phyloP scores from a whole-genome alignment of 2,888 invertebrate species.

The Uloborus plumipes region DNA sequence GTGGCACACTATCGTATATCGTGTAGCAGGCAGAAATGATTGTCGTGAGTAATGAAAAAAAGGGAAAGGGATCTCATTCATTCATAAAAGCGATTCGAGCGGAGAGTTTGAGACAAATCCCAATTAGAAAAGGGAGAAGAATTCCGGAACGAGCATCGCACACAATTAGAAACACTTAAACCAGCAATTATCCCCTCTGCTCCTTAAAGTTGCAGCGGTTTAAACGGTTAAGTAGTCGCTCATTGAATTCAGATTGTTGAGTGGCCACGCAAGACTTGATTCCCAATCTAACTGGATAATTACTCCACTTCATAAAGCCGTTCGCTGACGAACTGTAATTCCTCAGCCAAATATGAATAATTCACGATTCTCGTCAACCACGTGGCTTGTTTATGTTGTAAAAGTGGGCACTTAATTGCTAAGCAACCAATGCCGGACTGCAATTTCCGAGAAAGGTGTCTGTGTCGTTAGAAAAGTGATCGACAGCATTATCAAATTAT shows the following conservation, averaged over 20 bases:
- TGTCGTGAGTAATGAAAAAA: no score
- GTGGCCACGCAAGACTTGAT: conserved; percentile 35
- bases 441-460: conserved; percentile 13
- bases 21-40: no score
- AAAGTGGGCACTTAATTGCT: conserved; percentile 40
- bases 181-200: conserved; percentile 26
- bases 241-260: conserved; percentile 38
- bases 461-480: conserved; percentile 23
- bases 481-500: conserved; percentile 20
- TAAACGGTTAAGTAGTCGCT: conserved; percentile 17
- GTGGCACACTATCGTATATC: no score
- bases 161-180: conserved; percentile 26
- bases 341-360: conserved; percentile 43
- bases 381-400: conserved; percentile 48
- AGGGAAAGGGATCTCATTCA: no score
- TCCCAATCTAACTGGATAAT: conserved; percentile 50
- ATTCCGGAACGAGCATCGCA: conserved; percentile 7
- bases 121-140: no score
- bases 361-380: conserved; percentile 48
- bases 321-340: conserved; percentile 41
- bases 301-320: conserved; percentile 42
- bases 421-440: conserved; percentile 34
- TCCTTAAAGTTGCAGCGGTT: conserved; percentile 38
- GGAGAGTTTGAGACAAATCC: no score
- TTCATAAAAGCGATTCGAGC: no score